These are phyloP conservation scores for Nematopogon swammerdamellus DNA, from an alignment of 2,888 invertebrate genomes.

Conservation along the genomic window DNA sequence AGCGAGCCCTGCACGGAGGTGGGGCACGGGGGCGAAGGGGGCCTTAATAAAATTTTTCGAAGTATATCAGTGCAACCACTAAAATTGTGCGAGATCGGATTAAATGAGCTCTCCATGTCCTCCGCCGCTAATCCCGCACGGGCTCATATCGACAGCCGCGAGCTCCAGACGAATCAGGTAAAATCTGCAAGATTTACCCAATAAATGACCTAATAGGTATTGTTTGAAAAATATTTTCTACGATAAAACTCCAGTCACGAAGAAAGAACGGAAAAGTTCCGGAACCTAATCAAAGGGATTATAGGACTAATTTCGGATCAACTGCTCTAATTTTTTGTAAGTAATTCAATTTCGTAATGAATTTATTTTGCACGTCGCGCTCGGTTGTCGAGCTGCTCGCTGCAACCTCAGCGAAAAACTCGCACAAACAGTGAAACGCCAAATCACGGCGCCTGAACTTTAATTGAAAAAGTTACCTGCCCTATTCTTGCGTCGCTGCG, in stretches of 20 bases:
- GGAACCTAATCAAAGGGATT: not conserved
- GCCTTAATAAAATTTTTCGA: conserved; percentile 50
- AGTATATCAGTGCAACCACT: conserved; percentile 48
- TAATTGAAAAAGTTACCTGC: not conserved
- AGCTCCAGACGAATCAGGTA: not conserved
- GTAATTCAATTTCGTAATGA: not conserved
- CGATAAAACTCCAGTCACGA: not conserved
- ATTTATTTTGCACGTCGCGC: not conserved
- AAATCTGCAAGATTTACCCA: not conserved
- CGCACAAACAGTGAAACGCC: not conserved
- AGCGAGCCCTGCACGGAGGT: conserved; percentile 28
- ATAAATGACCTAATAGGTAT: not conserved
- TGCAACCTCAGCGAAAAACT: not conserved
- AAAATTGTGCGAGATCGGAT: conserved; percentile 32
- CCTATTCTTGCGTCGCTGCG: not conserved
- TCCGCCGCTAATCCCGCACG: not conserved
- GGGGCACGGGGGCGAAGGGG: conserved; percentile 19
- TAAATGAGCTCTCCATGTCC: not conserved
- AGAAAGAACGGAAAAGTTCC: not conserved
- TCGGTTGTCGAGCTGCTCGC: not conserved
- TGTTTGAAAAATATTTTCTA: not conserved
- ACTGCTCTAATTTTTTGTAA: no score
- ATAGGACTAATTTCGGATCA: no score
- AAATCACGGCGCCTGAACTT: not conserved
- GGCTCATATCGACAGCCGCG: not conserved